Conservation (phyloP, 1,140 invertebrate species). For the Pseudomyrmex sp. region DNA sequence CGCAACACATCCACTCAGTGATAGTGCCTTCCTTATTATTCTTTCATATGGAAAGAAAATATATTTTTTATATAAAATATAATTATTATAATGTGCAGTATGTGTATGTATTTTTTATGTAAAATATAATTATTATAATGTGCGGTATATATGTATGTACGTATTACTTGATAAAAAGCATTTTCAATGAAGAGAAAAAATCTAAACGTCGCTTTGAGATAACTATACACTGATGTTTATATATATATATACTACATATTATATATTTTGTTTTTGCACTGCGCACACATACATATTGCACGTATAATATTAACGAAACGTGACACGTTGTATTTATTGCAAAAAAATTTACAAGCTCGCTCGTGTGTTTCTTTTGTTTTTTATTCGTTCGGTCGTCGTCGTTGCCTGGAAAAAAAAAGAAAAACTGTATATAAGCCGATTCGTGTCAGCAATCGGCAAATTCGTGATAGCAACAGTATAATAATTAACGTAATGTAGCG, state of each 20-base stretch:
- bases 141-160: too few species aligned
- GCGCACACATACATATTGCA: not conserved
- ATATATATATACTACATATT: too few species aligned
- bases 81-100: too few species aligned
- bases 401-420: not conserved
- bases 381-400: not conserved
- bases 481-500: constrained; percentile 8
- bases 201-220: too few species aligned
- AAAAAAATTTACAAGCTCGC: not conserved
- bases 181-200: too few species aligned
- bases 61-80: too few species aligned
- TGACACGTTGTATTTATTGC: not conserved
- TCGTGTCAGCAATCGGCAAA: not conserved
- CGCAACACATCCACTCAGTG: not conserved
- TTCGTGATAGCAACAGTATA: constrained; percentile 5
- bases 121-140: too few species aligned
- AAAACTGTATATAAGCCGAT: not conserved
- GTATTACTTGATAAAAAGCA: too few species aligned
- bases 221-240: too few species aligned
- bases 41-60: not conserved
- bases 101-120: too few species aligned
- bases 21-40: not conserved
- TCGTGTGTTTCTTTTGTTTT: too few species aligned
- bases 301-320: not conserved
- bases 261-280: too few species aligned